Percentiles rank a stretch among this genome's conserved stretches.
Conservation (phyloP, 2,113 vertebrate genomes). For the Coreoperca whiteheadi region DNA sequence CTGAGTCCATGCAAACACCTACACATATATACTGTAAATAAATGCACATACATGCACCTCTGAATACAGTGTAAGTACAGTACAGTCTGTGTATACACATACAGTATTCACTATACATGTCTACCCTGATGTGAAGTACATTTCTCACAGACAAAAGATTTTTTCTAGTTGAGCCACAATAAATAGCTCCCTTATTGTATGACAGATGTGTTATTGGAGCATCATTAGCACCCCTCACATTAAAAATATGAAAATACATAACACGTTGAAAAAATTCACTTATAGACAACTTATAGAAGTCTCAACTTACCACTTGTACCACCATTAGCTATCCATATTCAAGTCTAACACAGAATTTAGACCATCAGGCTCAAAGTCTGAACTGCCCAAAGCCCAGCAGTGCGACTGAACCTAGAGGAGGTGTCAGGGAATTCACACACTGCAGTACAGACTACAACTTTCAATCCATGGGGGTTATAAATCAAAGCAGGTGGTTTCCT, state of each 20-base stretch:
- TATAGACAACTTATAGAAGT: not conserved
- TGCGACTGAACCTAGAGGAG: slow-evolving; percentile 43
- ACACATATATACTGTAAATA: not conserved
- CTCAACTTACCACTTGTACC: not conserved
- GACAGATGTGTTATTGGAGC: not conserved
- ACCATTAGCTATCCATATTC: slow-evolving; percentile 6
- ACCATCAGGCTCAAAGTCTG: slow-evolving; percentile 24
- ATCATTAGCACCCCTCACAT: not conserved
- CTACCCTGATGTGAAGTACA: not conserved
- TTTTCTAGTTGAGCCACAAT: no score
- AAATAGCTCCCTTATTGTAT: no score
- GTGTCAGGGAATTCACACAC: slow-evolving; percentile 65
- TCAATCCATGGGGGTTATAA: slow-evolving; percentile 67
- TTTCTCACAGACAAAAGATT: not conserved
- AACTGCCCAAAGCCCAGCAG: slow-evolving; percentile 27
- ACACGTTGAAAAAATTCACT: not conserved
- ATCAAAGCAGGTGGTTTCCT: slow-evolving; percentile 85
- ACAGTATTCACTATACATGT: no score
- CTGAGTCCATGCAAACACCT: not conserved
- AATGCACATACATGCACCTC: not conserved
- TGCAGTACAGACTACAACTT: slow-evolving; percentile 52
- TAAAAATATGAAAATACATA: not conserved
- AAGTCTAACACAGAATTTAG: slow-evolving; percentile 30
- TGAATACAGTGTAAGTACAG: not conserved
- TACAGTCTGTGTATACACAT: not conserved